Percentiles rank a stretch among this genome's conserved stretches.
These are phyloP conservation scores for Aplochiton taeniatus DNA, from an alignment of 2,797 vertebrate species.

Conservation along the genomic window DNA sequence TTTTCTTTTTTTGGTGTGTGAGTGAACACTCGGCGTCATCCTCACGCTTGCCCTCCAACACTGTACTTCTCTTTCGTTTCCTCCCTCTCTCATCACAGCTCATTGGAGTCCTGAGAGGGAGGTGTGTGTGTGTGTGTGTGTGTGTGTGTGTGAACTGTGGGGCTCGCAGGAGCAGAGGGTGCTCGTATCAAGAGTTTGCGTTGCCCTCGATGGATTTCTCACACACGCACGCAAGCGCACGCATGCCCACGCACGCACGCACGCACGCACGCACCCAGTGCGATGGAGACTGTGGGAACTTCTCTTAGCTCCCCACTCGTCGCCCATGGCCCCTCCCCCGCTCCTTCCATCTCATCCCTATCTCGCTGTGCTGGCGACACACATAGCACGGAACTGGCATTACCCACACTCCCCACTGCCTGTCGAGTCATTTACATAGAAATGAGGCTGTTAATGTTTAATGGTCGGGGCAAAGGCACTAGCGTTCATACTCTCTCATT, in stretches of 20 bases:
- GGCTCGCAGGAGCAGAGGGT: too few species aligned
- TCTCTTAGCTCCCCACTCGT: too few species aligned
- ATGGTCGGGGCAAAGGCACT: conserved; percentile 75
- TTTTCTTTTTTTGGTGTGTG: background rate
- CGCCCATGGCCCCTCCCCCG: background rate
- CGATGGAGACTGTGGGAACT: too few species aligned
- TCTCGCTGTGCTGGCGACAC: conserved; percentile 64
- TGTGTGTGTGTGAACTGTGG: too few species aligned
- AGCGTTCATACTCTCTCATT: conserved; percentile 64
- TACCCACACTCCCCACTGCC: conserved; percentile 60
- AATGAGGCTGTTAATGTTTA: conserved; percentile 86
- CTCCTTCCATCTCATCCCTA: background rate
- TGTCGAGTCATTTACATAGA: conserved; percentile 83
- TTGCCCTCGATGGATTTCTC: background rate
- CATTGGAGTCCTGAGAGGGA: background rate
- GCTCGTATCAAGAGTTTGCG: too few species aligned
- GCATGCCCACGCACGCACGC: background rate
- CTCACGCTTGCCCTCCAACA: conserved; percentile 19
- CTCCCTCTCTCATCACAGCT: too few species aligned
- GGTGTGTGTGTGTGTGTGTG: too few species aligned
- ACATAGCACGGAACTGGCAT: conserved; percentile 71
- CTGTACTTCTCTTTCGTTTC: conserved; percentile 8
- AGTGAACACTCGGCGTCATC: conserved; percentile 4
- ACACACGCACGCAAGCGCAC: background rate
- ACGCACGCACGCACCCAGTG: too few species aligned